Conservation (phyloP, 2,797 vertebrate species). For the Microcaecilia unicolor region DNA sequence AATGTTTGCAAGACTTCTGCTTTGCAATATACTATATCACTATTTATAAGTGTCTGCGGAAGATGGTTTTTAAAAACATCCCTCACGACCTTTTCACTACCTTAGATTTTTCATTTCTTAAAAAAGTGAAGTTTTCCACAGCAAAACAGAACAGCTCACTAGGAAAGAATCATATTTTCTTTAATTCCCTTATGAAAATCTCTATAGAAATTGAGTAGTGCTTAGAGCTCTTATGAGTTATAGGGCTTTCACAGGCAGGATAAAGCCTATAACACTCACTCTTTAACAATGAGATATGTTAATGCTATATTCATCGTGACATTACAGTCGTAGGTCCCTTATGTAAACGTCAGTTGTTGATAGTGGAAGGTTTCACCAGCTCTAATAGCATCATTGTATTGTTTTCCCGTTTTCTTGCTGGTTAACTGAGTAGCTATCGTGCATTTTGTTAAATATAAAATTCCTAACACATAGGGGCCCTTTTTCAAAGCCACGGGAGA, state of each 20-base stretch:
- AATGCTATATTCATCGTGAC: slow-evolving; percentile 44
- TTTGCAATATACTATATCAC: no score
- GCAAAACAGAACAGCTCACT: not conserved
- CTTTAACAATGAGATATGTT: slow-evolving; percentile 35
- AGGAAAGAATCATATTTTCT: slow-evolving; percentile 10
- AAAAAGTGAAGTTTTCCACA: slow-evolving; percentile 5
- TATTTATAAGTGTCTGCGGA: not conserved
- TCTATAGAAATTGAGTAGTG: slow-evolving; percentile 37
- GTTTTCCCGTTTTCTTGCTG: no score
- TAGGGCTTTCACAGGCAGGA: slow-evolving; percentile 30
- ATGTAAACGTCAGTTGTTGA: slow-evolving; percentile 45
- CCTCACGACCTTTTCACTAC: not conserved
- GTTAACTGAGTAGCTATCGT: no score
- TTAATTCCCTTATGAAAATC: slow-evolving; percentile 10
- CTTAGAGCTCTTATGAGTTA: slow-evolving; percentile 40
- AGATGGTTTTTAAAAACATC: slow-evolving; percentile 2
- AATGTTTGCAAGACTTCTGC: no score
- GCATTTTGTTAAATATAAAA: no score
- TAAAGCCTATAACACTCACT: slow-evolving; percentile 32
- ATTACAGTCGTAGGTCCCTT: slow-evolving; percentile 42
- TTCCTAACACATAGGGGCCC: no score
- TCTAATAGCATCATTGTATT: not conserved
- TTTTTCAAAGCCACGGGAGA: no score
- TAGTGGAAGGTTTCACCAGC: slow-evolving; percentile 24
- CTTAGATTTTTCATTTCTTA: slow-evolving; percentile 5